These are phyloP conservation scores for Hyposoter didymator DNA, from an alignment of 2,888 invertebrate species.

Conservation along the genomic window DNA sequence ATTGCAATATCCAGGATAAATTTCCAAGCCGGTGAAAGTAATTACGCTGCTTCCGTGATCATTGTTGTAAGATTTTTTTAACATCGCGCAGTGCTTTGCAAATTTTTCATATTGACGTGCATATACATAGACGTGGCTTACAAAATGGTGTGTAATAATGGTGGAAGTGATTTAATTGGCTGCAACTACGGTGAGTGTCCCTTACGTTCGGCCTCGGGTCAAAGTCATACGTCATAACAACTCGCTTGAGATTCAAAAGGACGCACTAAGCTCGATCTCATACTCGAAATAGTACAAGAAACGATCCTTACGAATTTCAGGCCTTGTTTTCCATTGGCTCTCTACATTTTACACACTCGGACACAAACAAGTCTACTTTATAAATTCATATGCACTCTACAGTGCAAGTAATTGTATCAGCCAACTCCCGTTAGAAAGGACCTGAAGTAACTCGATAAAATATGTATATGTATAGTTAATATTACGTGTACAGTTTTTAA, in stretches of 20 bases:
- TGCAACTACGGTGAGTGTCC: constrained; percentile 6
- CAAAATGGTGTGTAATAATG: constrained; percentile 38
- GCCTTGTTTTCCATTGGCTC: constrained; percentile 1
- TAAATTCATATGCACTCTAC: background rate
- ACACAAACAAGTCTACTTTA: background rate
- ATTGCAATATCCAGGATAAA: constrained; percentile 26
- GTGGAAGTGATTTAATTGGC: constrained; percentile 50
- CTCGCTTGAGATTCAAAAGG: background rate
- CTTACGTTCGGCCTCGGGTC: constrained; percentile 49
- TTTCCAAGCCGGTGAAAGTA: constrained; percentile 66
- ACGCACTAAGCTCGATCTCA: background rate
- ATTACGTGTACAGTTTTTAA: constrained; percentile 38
- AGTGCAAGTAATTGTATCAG: constrained; percentile 22
- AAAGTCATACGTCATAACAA: constrained; percentile 37
- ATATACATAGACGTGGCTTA: background rate
- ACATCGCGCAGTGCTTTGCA: constrained; percentile 33
- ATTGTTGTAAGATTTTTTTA: constrained; percentile 64
- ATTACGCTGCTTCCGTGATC: constrained; percentile 69
- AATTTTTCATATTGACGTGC: constrained; percentile 18
- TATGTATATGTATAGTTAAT: constrained; percentile 16
- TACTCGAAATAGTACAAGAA: background rate
- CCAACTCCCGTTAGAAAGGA: constrained; percentile 60
- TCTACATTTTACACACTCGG: background rate
- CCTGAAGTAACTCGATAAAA: constrained; percentile 27
- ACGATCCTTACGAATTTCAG: background rate